A percentile compares a stretch with the other conserved stretches of the same genome.
These are phyloP conservation scores for Otolemur garnettii DNA, from an alignment of 2,113 vertebrate genomes.

Conservation along the genomic window DNA sequence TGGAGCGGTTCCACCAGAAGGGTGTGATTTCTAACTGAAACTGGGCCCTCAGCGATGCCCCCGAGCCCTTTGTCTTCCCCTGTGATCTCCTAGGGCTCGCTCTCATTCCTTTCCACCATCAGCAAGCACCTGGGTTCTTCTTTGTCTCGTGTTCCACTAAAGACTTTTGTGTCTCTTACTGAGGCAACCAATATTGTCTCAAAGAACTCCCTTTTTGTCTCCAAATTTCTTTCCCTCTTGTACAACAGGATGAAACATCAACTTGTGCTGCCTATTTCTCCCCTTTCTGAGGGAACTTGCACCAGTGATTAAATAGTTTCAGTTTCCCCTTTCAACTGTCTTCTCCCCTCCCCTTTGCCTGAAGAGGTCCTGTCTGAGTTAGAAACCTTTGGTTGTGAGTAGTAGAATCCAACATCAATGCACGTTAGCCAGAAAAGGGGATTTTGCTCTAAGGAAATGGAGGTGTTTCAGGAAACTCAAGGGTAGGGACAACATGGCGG, in stretches of 20 bases:
- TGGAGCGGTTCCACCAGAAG: not conserved
- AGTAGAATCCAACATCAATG: not conserved
- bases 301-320: not conserved
- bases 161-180: not conserved
- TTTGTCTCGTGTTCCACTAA: not conserved
- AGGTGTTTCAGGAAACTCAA: not conserved
- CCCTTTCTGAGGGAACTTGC: not conserved
- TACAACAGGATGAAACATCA: not conserved
- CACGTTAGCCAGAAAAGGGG: not conserved
- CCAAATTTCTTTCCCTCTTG: not conserved
- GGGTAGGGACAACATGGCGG: not conserved
- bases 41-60: rapidly evolving
- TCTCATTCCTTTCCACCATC: not conserved
- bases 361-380: not conserved
- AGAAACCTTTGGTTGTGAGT: not conserved
- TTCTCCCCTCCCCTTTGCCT: not conserved
- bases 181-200: not conserved
- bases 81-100: not conserved
- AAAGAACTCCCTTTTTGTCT: not conserved
- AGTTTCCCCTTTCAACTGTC: not conserved
- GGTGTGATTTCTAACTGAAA: not conserved
- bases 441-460: not conserved
- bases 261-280: not conserved
- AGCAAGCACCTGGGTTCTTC: not conserved
- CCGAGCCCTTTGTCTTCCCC: not conserved